Evolutionary conservation across 2,113 vertebrate species (phyloP).

Genomic region (Varanus komodoensis): DNA sequence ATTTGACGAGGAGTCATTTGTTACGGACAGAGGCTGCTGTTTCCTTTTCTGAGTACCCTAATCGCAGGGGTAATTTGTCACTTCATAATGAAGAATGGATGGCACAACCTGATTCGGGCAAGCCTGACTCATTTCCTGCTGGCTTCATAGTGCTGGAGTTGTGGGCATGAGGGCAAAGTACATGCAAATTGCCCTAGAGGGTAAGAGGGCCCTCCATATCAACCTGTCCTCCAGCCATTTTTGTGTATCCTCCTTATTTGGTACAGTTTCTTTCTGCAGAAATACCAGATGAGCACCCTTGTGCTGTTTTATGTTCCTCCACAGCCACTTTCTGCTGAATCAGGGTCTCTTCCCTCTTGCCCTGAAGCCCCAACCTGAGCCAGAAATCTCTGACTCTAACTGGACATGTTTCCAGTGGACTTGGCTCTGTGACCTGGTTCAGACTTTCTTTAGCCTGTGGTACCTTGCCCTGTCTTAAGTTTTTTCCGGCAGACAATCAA

Average conservation of each 20-base stretch:
- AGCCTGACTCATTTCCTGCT: slow-evolving; percentile 16
- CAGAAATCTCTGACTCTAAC: background rate
- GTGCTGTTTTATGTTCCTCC: background rate
- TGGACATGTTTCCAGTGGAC: background rate
- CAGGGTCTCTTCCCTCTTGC: background rate
- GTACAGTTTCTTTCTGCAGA: background rate
- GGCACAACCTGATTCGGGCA: slow-evolving; percentile 5
- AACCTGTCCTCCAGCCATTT: background rate
- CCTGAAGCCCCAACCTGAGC: too few relatives aligned
- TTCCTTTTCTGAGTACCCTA: slow-evolving; percentile 16
- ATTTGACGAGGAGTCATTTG: slow-evolving; percentile 37
- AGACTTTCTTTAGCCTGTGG: too few relatives aligned
- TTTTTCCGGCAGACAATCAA: too few relatives aligned
- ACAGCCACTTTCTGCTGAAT: background rate
- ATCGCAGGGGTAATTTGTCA: slow-evolving; percentile 29
- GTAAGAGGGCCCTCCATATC: too few relatives aligned
- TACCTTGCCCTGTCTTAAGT: too few relatives aligned
- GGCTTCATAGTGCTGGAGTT: too few relatives aligned
- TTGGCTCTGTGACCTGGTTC: background rate
- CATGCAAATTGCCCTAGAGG: background rate
- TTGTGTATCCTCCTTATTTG: background rate
- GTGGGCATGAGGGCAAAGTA: background rate
- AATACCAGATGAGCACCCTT: background rate
- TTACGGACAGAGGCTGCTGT: slow-evolving; percentile 31
- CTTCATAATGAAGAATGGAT: slow-evolving; percentile 28